Percentiles rank a stretch among this genome's conserved stretches.
Conservation (phyloP, 2,113 vertebrate genomes). For the Plecturocebus donacophilus region DNA sequence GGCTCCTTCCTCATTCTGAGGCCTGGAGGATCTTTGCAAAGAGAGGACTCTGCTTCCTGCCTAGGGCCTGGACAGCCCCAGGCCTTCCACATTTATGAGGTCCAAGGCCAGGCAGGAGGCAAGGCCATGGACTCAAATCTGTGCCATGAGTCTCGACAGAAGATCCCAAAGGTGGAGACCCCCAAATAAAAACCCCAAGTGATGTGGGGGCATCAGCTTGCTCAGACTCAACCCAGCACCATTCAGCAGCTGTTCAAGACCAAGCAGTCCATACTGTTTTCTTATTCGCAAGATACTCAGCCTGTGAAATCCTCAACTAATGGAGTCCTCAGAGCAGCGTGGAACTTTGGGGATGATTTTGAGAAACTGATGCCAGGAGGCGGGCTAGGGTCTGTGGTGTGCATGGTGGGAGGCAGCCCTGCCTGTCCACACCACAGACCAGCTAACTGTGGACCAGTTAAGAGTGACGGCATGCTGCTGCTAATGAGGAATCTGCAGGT, state of each 20-base stretch:
- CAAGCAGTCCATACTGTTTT: not conserved
- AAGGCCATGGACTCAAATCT: not conserved
- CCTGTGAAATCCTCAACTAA: not conserved
- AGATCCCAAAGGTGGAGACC: not conserved
- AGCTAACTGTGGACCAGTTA: not conserved
- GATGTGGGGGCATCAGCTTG: not conserved
- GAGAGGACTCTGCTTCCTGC: not conserved
- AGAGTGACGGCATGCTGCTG: too few relatives aligned
- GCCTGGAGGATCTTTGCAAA: not conserved
- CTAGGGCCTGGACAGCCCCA: too few relatives aligned
- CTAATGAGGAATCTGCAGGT: not conserved
- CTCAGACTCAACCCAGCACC: not conserved
- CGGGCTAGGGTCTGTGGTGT: not conserved
- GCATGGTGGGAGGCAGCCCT: not conserved
- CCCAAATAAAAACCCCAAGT: not conserved
- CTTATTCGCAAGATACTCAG: too few relatives aligned
- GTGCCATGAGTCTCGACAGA: not conserved
- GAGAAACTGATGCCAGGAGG: not conserved
- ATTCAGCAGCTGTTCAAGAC: not conserved
- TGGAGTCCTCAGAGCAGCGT: not conserved
- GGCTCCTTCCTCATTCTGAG: not conserved
- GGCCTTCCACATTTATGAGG: not conserved
- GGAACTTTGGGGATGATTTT: too few relatives aligned
- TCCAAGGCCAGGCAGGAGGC: not conserved
- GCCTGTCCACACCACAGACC: not conserved